phyloP scores from a whole-genome alignment of 2,113 vertebrate species.

The Rhinopomastus cyanomelas region DNA sequence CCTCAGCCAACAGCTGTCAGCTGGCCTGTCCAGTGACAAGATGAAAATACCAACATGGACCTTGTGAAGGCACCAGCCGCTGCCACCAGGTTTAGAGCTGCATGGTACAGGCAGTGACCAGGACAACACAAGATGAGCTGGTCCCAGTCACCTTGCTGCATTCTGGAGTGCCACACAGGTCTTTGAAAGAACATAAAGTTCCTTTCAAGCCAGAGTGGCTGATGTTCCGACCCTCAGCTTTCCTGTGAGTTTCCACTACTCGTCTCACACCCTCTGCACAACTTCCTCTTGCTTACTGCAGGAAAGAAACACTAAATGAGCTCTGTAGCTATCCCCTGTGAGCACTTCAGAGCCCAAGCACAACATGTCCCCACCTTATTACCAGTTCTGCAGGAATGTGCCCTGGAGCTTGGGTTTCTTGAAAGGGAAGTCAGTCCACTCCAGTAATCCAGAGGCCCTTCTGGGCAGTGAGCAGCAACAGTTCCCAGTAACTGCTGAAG shows the following conservation, averaged over 20 bases:
- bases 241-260: not conserved
- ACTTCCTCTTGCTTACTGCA: not conserved
- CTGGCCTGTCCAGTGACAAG: not conserved
- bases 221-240: not conserved
- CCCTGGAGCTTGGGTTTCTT: not conserved
- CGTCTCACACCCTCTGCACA: not conserved
- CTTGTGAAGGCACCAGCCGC: not conserved
- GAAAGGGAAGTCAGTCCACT: not conserved
- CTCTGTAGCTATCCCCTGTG: not conserved
- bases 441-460: accelerated
- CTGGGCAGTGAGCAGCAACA: not conserved
- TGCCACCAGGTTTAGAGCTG: not conserved
- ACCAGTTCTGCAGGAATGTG: not conserved
- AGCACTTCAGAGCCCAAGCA: not conserved
- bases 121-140: not conserved
- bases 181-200: not conserved
- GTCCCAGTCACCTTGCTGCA: not conserved
- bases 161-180: accelerated
- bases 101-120: not conserved
- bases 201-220: accelerated
- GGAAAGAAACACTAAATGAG: not conserved
- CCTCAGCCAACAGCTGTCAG: accelerated
- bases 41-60: not conserved
- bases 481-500: not conserved
- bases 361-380: not conserved